phyloP scores from a whole-genome alignment of 2,888 invertebrate species.

The Trachelus troglodyta region DNA sequence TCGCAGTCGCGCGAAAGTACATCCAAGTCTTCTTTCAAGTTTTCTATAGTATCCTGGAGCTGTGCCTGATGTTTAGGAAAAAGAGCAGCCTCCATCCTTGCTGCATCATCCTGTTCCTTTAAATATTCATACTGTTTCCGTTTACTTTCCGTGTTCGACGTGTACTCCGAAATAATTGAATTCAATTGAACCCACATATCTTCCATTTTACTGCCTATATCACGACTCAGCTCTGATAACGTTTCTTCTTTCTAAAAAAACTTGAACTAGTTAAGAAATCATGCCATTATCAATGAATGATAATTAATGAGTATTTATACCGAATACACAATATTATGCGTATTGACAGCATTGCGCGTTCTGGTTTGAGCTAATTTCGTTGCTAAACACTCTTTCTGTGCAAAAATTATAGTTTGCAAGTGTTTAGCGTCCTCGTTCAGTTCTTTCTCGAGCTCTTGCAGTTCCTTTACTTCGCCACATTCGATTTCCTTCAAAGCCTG shows the following conservation, averaged over 20 bases:
- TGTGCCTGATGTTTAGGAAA: constrained; percentile 58
- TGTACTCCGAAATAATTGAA: constrained; percentile 47
- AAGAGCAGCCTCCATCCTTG: constrained; percentile 62
- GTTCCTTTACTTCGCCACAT: constrained; percentile 68
- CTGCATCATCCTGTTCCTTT: constrained; percentile 68
- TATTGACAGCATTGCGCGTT: constrained; percentile 50
- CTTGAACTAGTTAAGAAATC: too few relatives aligned
- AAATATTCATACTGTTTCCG: constrained; percentile 64
- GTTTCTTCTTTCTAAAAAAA: constrained; percentile 49
- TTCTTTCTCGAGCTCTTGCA: constrained; percentile 68
- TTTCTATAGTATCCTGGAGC: constrained; percentile 45
- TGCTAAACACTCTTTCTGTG: constrained; percentile 65
- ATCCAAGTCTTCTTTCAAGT: constrained; percentile 38
- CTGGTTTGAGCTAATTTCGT: constrained; percentile 43
- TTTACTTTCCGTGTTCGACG: constrained; percentile 52
- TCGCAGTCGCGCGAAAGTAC: constrained; percentile 38
- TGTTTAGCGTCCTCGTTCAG: constrained; percentile 71
- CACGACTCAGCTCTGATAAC: constrained; percentile 36
- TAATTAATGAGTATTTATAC: constrained; percentile 29
- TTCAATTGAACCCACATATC: constrained; percentile 48
- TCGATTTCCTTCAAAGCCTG: constrained; percentile 69
- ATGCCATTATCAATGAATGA: neutral
- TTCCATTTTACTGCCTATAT: constrained; percentile 49
- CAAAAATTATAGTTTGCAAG: constrained; percentile 71
- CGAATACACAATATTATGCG: constrained; percentile 45